Base-by-base conservation (phyloP, 2,888 invertebrate species). In the Scaptomyza caliginosa region DNA sequence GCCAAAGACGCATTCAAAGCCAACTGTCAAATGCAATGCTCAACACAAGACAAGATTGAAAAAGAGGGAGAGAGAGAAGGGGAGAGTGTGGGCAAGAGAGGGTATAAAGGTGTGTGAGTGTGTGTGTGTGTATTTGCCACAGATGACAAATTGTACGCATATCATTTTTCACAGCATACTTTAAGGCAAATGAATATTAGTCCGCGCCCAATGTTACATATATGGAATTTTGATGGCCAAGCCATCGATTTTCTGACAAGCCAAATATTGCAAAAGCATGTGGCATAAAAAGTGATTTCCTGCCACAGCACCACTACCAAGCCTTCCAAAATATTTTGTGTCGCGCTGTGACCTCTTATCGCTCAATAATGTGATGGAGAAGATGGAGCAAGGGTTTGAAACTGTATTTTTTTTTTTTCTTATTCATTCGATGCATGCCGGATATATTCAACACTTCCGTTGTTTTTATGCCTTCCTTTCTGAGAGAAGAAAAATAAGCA, bases 401-500 rank as follows among this genome's bases (percentile, higher is more conserved):
- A 34, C 16, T 16, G 34, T n/a, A 4, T 30, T 30, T 1, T 28
- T 28, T 28, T 28, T 28, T 45, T 43, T 68, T 51, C n/a, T n/a
- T n/a, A n/a, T n/a, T n/a, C n/a, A n/a, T 32, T 57, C 36, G 52
- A 51, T 74, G 78, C 74, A 78, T 70, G 79, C 68, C 79, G 74
- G 67, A 67, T 82, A 82, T 85, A 74, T 67, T 78, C 70, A 85
- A 77, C 82, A 82, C 65, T 82, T 83, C 88, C 83, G 82, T 74
- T 62, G 46, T 69, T 85, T 77, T 85, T 82, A 83, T 83, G 88
- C 76, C 87, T 83, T 83, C 87, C 83, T 85, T 46, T 30, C 23
- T 19, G 30, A 7, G 23, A 42, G 24, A 5, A 45, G 21, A 5
- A 43, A 42, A 60, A 72, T 69, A 76, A 74, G 62, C 69, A 58